Evolutionary conservation across 37 sponge, comb jelly and placozoan genomes (phyloP), one percentile per base, ranked within the genome.

Genomic region (Lycopodina hypogea): DNA sequence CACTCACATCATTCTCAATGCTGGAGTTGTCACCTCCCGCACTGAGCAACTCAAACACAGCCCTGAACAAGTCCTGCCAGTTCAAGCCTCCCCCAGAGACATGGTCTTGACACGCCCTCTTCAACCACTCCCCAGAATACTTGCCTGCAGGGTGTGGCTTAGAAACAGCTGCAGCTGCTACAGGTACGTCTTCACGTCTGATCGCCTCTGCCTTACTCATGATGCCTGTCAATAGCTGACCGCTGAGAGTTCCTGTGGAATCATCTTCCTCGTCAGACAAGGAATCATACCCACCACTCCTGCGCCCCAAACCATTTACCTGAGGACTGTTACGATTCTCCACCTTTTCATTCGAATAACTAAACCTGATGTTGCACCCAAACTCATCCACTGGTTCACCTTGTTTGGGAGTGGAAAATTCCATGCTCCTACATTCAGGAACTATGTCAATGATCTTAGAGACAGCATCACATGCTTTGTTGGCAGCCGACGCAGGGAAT

Each of bases 1-100:
- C 4, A 56, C 87, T 83, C 51, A 93, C 94, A 58, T 89, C 84
- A 57, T 76, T 78, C 60, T 90, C 78, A 39, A 93, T 80, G 42
- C 37, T 62, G 7, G 38, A 40, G 33, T 74, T 74, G 32, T 88
- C 88, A 41, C 38, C 22, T 26, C 71, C 41, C 18, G 90, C 87
- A 28, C 71, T 77, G 24, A 93, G 76, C 40, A 71, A 28, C 1
- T 93, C 88, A 63, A 93, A 93, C 39, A 93, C 56, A 7, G 77
- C 73, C 34, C 51, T 19, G 58, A 77, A 76, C 57, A 93, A 55
- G 23, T 93, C 81, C 21, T 82, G 68, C 74, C 86, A 80, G 0
- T 80, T 23, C 60, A 81, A 18, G 6, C 32, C 52, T 1, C 65
- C 71, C 19, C 78, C 78, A 42, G 17, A 23, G 22, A 60, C 35